Evolutionary conservation across 1,140 invertebrate species (phyloP).

Genomic region (Elymnias hypermnestra): DNA sequence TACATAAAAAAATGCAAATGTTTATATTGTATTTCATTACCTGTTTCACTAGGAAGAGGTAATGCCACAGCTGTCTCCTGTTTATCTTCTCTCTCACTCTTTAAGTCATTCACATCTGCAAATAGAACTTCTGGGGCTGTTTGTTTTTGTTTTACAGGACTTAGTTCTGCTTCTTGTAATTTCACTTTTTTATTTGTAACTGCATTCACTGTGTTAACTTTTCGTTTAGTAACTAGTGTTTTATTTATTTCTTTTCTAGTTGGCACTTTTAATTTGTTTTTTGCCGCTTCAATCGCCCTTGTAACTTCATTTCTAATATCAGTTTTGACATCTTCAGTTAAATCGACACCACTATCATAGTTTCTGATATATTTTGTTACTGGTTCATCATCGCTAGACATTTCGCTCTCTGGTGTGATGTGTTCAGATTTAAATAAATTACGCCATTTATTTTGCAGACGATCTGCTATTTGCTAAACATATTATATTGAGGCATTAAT

Average conservation of each 20-base stretch:
- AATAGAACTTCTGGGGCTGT: constrained; percentile 37
- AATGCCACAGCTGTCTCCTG: too few relatives aligned
- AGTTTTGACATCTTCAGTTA: constrained; percentile 49
- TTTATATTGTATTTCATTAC: too few relatives aligned
- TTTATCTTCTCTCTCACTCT: constrained; percentile 21
- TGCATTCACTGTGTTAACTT: not conserved
- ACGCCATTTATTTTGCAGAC: constrained; percentile 31
- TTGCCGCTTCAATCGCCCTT: constrained; percentile 28
- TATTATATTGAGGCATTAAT: too few relatives aligned
- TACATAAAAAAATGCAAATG: too few relatives aligned
- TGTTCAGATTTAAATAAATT: constrained; percentile 24
- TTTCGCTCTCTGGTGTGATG: constrained; percentile 1
- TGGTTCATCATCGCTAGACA: constrained; percentile 53
- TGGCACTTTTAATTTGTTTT: constrained; percentile 18
- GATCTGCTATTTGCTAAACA: constrained; percentile 34
- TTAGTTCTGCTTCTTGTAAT: constrained; percentile 3
- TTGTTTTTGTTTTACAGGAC: constrained; percentile 1
- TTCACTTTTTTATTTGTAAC: constrained; percentile 14
- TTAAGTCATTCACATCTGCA: constrained; percentile 49
- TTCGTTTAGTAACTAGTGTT: constrained; percentile 1
- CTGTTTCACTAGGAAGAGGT: too few relatives aligned
- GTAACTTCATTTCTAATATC: constrained; percentile 44
- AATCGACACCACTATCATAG: constrained; percentile 40
- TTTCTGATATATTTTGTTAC: constrained; percentile 56
- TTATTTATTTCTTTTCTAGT: not conserved